Conservation (phyloP, 2,797 vertebrate species). For the Leptodactylus fallax region DNA sequence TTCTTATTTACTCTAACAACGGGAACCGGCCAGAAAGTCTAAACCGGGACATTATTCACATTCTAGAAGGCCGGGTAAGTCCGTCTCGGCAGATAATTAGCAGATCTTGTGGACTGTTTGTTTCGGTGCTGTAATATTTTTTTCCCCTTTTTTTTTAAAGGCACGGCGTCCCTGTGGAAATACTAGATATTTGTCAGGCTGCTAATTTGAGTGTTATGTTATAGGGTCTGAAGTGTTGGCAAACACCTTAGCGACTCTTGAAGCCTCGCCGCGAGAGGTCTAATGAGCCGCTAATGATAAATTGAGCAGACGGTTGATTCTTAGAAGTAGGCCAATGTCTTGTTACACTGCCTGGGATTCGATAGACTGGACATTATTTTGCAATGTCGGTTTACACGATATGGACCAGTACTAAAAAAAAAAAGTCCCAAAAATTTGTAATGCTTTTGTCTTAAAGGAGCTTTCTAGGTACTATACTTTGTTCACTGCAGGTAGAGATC, state of each 20-base stretch:
- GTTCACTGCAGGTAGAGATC: too few species aligned
- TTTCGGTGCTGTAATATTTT: background rate
- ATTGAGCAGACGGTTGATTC: conserved; percentile 4
- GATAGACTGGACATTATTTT: too few species aligned
- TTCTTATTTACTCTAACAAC: conserved; percentile 29
- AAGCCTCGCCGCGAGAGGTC: background rate
- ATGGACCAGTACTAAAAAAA: too few species aligned
- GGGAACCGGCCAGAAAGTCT: conserved; percentile 12
- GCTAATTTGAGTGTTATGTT: conserved; percentile 19
- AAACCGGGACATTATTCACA: background rate
- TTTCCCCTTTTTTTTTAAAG: background rate
- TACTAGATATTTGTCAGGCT: background rate
- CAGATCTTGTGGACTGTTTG: background rate
- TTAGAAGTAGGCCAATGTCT: background rate
- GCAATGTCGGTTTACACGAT: too few species aligned
- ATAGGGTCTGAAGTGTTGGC: background rate
- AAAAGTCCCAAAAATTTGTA: too few species aligned
- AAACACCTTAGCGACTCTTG: conserved; percentile 10
- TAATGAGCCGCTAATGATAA: conserved; percentile 27
- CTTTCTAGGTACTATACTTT: too few species aligned
- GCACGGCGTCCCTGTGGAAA: background rate
- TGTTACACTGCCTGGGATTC: background rate
- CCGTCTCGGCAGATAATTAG: conserved; percentile 12
- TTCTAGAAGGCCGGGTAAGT: background rate
- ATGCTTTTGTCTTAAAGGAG: too few species aligned